Base-by-base conservation (phyloP, 1,140 invertebrate genomes). In the Laupala kohalensis region DNA sequence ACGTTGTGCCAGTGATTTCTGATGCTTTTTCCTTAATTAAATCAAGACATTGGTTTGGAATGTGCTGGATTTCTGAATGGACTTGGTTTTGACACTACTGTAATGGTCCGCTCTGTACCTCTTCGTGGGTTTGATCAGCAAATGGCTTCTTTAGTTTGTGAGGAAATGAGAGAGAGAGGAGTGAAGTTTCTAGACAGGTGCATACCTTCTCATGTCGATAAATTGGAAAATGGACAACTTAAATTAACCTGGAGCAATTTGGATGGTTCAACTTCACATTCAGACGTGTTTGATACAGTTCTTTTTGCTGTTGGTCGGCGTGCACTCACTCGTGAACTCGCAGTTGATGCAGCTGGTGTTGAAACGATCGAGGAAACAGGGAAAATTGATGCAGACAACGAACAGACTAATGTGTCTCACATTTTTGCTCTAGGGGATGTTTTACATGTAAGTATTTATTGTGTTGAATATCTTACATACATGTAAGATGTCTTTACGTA, bases 61-160 rank as follows among this genome's bases (percentile, higher is more conserved):
- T 99, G 96, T 84, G 96, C 96, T 69, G 97, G 96, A 3, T 98
- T 98, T 80, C 83, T 98, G 24, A 89, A 90, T 76, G 94, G 91
- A 9, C 81, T 98, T 64, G 96, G 95, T 24, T 92, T 89, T 78
- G 90, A 96, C 73, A 88, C 93, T 0, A 96, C 94, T 6, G 87
- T 98, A 25, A 93, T 97, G 90, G 92, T 95, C 0, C 86, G 97
- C 4, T 98, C 96, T 0, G 92, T 98, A 74, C 85, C 97, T 19
- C 83, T 99, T 27, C 87, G 96, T 77, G 96, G 95, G 26, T 99
- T 99, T 81, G 97, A 99, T 84, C 95, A 96, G 81, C 93, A 99
- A 84, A 98, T 98, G 90, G 95, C 96, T 4, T 84, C 88, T 37
- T 84, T 90, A 73, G 86, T 99, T 71, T 88, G 90, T 15, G 83